These are phyloP conservation scores for Agrotis ipsilon DNA, from an alignment of 2,888 invertebrate genomes.

Conservation along the genomic window DNA sequence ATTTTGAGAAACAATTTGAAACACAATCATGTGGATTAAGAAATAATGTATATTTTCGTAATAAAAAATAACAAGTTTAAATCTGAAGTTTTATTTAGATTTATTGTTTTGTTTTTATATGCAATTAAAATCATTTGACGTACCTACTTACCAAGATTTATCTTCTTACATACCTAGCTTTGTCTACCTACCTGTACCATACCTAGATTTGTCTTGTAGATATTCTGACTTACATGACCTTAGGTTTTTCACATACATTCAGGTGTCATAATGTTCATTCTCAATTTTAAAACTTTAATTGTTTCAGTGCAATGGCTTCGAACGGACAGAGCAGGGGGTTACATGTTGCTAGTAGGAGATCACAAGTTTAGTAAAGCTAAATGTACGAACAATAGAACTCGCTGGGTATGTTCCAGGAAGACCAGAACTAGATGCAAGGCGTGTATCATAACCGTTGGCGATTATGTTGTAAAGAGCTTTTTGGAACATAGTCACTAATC, in stretches of 20 bases:
- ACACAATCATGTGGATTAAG: slow-evolving; percentile 68
- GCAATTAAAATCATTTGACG: too few species aligned
- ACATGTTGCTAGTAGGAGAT: not conserved
- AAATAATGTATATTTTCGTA: not conserved
- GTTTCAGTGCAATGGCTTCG: not conserved
- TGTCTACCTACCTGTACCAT: too few species aligned
- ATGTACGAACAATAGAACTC: not conserved
- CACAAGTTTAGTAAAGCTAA: slow-evolving; percentile 2
- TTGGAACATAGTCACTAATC: slow-evolving; percentile 38
- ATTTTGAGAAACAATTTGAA: slow-evolving; percentile 64
- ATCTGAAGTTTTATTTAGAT: slow-evolving; percentile 10
- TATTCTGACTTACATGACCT: too few species aligned
- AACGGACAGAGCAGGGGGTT: not conserved
- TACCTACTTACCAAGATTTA: too few species aligned
- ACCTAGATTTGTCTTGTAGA: too few species aligned
- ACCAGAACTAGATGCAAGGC: slow-evolving; percentile 37
- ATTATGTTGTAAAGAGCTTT: slow-evolving; percentile 16
- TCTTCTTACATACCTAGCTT: too few species aligned
- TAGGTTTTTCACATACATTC: not conserved
- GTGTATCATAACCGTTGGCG: slow-evolving; percentile 15
- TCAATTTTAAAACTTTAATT: too few species aligned
- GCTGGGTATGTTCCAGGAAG: not conserved
- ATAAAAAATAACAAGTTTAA: slow-evolving; percentile 1
- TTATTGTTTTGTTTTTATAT: too few species aligned
- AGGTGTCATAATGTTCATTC: too few species aligned